phyloP scores from a whole-genome alignment of 1,140 invertebrate genomes.

The Gryon sp. region DNA sequence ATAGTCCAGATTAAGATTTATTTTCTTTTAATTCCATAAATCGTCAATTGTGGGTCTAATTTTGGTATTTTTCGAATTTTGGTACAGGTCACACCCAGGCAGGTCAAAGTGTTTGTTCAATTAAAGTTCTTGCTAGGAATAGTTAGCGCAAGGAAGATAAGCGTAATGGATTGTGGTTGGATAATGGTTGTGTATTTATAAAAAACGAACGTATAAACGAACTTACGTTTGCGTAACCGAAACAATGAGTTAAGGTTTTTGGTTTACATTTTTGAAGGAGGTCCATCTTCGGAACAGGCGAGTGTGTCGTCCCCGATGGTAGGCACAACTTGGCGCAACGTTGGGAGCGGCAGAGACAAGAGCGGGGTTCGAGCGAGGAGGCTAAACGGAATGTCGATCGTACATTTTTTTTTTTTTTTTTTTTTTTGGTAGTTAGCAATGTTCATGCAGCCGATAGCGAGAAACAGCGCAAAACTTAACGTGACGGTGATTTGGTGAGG shows the following conservation, averaged over 20 bases:
- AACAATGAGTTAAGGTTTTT: constrained; percentile 64
- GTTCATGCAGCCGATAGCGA: constrained; percentile 57
- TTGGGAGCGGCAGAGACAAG: constrained; percentile 68
- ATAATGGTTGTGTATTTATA: constrained; percentile 10
- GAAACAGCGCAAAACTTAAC: constrained; percentile 44
- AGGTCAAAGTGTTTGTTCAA: no score
- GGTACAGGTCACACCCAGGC: no score
- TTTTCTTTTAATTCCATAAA: no score
- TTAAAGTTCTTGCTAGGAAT: no score
- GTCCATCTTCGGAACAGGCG: constrained; percentile 50
- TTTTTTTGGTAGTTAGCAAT: constrained; percentile 36
- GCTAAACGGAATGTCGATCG: constrained; percentile 33
- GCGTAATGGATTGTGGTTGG: background rate
- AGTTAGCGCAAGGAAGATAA: background rate
- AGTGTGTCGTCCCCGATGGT: constrained; percentile 38
- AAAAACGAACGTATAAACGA: constrained; percentile 54
- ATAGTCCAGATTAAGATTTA: no score
- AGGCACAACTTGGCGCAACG: constrained; percentile 25
- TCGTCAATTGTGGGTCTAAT: no score
- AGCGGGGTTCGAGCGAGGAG: constrained; percentile 70
- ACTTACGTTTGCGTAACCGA: constrained; percentile 62
- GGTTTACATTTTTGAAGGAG: constrained; percentile 55
- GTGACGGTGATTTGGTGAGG: constrained; percentile 59
- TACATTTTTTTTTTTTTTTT: no score
- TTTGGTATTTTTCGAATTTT: no score